Conservation (phyloP, 2,113 vertebrate genomes). For the Furnarius figulus region DNA sequence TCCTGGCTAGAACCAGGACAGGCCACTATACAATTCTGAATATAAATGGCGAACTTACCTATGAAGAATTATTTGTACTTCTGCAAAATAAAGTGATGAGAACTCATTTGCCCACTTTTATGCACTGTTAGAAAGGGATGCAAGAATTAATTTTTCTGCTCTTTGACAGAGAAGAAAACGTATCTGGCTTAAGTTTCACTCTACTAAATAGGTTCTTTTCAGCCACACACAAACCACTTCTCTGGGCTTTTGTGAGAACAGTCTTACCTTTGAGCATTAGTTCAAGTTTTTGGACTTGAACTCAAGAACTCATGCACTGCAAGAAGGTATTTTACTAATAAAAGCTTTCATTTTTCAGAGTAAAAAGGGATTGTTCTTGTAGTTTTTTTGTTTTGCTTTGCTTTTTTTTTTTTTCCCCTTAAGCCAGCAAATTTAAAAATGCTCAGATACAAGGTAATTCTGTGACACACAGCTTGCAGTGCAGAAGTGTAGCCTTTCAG, state of each 20-base stretch:
- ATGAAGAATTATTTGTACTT: constrained; percentile 9
- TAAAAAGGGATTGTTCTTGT: neutral
- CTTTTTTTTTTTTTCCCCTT: neutral
- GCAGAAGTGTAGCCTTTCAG: neutral
- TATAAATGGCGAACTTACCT: neutral
- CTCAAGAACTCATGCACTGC: neutral
- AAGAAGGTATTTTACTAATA: constrained; percentile 1
- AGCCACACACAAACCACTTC: neutral
- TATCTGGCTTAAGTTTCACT: constrained; percentile 19
- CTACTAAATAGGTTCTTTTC: constrained; percentile 41
- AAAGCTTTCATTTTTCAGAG: neutral
- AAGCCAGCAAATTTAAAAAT: neutral
- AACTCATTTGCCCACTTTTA: neutral
- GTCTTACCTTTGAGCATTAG: neutral
- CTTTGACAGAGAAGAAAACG: neutral
- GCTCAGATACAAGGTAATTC: neutral
- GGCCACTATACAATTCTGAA: neutral
- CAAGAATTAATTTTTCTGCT: neutral
- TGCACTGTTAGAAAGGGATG: neutral
- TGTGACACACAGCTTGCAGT: neutral
- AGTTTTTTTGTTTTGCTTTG: neutral
- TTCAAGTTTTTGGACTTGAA: constrained; percentile 1
- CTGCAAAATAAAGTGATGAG: constrained; percentile 37
- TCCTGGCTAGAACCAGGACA: accelerated
- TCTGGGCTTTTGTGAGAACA: neutral